Base-by-base conservation (phyloP, 2,888 invertebrate genomes). In the Uropetala carovei region DNA sequence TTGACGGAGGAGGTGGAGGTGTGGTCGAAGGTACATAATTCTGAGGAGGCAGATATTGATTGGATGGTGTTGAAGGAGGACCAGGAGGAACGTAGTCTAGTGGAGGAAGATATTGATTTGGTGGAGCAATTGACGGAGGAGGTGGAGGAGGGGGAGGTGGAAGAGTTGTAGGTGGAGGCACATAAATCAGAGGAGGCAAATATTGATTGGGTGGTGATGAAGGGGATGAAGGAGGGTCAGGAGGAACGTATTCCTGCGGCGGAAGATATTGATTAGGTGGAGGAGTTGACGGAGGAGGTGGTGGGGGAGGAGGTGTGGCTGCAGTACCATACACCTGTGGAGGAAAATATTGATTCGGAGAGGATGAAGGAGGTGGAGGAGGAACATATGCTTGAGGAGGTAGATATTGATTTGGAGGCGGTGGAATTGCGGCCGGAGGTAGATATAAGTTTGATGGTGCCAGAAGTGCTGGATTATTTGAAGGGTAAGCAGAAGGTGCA, bases 351-450 rank as follows among this genome's bases (percentile, higher is more conserved):
- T 43, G 43, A 68, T 16, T 30, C 3, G 27, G 11, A 27, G 86
- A 0, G 16, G 57, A 16, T 7, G 8, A 13, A 16, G 56, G 60
- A 18, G 30, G 30, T 0, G 64, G 30, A 43, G 59, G 83, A n/a
- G 7, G 7, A n/a, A n/a, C n/a, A n/a, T 83, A 56, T n/a, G n/a
- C 43, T 18, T 56, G 56, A 16, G 83, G 83, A 57, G 83, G 83
- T 14, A 83, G 11, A 18, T 83, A 83, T n/a, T 83, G 83, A 57
- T 83, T 83, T 16, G 43, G 83, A 56, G 83, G 56, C 16, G 82
- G 82, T 22, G 30, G 82, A 30, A 43, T 0, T 43, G 27, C 30
- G 30, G 11, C 43, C 43, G 43, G 27, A 16, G 82, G 11, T 0
- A 16, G 43, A 16, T 27, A 43, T 13, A 27, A 22, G 75, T 22